A percentile compares a stretch with the other conserved stretches of the same genome.
phyloP scores from a whole-genome alignment of 2,113 vertebrate species.

The Solenodon paradoxus region DNA sequence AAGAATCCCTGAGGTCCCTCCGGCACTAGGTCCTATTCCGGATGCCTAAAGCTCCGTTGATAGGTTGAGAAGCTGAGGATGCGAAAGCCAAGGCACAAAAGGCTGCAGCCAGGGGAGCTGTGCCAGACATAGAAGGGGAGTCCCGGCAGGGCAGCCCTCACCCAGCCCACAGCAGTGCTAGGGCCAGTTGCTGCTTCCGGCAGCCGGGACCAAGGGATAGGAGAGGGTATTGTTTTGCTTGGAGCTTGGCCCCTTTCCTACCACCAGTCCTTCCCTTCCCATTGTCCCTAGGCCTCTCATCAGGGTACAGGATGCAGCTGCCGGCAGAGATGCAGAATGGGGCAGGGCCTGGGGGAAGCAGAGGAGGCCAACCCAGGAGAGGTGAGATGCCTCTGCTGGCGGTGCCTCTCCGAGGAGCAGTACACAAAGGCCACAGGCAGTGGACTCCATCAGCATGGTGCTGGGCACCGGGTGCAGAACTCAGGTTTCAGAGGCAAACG shows the following conservation, averaged over 20 bases:
- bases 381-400: not conserved
- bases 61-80: not conserved
- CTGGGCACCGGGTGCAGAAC: not conserved
- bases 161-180: slow-evolving; percentile 46
- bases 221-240: slow-evolving; percentile 48
- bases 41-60: not conserved
- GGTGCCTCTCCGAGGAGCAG: not conserved
- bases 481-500: not conserved
- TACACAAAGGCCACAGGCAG: not conserved
- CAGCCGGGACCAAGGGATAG: not conserved
- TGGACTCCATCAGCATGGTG: accelerated
- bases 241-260: slow-evolving; percentile 34
- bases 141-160: not conserved
- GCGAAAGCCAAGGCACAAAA: not conserved
- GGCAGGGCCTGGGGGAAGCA: not conserved
- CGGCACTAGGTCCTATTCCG: not conserved
- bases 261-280: slow-evolving; percentile 41
- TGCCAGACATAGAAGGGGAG: not conserved
- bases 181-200: slow-evolving; percentile 40
- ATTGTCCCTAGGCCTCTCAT: slow-evolving; percentile 40
- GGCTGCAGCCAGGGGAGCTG: not conserved
- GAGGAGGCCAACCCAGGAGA: not conserved
- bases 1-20: not conserved
- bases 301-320: slow-evolving; percentile 66
- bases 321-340: not conserved